Evolutionary conservation across 2,797 vertebrate species (phyloP).

Genomic region (Rhodeus uyekii): DNA sequence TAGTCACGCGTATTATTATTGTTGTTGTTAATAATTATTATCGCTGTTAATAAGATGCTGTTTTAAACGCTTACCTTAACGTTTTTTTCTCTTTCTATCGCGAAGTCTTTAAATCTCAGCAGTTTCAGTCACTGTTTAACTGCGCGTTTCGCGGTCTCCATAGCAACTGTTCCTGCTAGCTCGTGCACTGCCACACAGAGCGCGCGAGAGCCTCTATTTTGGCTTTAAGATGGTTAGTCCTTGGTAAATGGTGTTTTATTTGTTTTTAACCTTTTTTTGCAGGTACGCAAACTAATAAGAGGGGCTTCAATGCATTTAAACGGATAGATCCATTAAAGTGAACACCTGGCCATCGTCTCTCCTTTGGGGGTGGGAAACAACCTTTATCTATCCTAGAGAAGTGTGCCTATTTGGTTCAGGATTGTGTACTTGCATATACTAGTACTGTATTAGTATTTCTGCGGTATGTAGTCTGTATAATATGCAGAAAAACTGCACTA

Average conservation of each 20-base stretch:
- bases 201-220: neutral
- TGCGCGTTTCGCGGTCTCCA: conserved; percentile 59
- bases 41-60: no score
- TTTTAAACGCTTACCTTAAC: neutral
- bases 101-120: conserved; percentile 52
- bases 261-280: no score
- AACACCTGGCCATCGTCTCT: conserved; percentile 8
- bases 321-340: neutral
- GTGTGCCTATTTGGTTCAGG: neutral
- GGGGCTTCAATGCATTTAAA: neutral
- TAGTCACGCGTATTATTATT: neutral
- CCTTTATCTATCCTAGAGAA: no score
- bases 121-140: conserved; percentile 35
- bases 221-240: no score
- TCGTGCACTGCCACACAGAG: no score
- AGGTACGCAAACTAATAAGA: neutral
- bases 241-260: no score
- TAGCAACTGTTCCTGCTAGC: conserved; percentile 49
- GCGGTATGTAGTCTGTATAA: neutral
- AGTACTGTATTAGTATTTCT: neutral
- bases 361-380: no score
- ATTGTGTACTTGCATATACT: neutral
- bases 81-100: neutral
- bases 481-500: neutral
- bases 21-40: no score